A percentile compares a stretch with the other conserved stretches of the same genome.
Evolutionary conservation across 2,113 vertebrate genomes (phyloP).

Genomic region (Nipponia nippon): DNA sequence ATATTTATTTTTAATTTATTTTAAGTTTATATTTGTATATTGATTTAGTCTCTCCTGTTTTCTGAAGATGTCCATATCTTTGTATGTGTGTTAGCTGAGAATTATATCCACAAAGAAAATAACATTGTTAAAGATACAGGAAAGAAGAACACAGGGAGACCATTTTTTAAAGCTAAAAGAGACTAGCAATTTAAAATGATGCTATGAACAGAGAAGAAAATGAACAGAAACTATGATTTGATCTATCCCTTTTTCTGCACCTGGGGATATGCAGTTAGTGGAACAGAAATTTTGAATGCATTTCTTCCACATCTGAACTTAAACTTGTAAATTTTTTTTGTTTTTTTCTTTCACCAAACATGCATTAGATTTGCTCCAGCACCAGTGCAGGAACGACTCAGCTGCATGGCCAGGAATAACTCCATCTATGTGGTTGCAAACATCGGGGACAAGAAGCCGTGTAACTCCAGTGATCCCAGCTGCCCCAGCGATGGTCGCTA

Average conservation of each 20-base stretch:
- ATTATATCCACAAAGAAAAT: background rate
- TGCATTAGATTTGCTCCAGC: conserved; percentile 39
- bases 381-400: conserved; percentile 72
- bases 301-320: background rate
- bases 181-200: background rate
- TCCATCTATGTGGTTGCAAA: conserved; percentile 87
- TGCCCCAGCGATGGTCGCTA: conserved; percentile 60
- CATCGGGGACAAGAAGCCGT: conserved; percentile 72
- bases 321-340: background rate
- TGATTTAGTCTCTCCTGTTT: background rate
- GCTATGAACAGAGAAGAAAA: background rate
- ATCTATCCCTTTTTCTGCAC: background rate
- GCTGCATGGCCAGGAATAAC: conserved; percentile 84
- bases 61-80: background rate
- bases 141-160: background rate
- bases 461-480: conserved; percentile 12
- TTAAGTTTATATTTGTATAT: background rate
- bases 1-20: background rate
- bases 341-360: background rate
- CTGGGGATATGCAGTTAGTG: background rate
- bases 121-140: background rate
- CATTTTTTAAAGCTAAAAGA: background rate
- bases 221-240: background rate
- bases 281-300: background rate
- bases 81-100: background rate